Base-by-base conservation (phyloP, 2,113 vertebrate species). In the Limanda limanda region DNA sequence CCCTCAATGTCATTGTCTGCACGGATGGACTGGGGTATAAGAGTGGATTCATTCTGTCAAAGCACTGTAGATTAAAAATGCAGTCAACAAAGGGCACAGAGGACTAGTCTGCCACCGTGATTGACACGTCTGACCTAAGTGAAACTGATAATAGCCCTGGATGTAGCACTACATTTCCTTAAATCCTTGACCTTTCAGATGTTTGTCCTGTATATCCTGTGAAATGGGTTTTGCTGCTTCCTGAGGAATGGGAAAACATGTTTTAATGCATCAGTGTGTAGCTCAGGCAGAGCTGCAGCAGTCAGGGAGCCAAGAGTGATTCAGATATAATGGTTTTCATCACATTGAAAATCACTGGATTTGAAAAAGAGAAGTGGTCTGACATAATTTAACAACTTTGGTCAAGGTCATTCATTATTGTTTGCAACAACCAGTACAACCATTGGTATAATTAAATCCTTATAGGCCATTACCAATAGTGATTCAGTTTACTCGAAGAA, bases 131-230 rank as follows among this genome's bases (percentile, higher is more conserved):
- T 57, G 58, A 80, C 71, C 58, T 51, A 7, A 57, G 40, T 68
- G 70, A 68, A 80, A 74, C 47, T 63, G 56, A 59, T 59, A 18
- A 27, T 48, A 78, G 21, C 54, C 24, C 18, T 66, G 21, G 23
- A 67, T 68, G 57, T 11, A 35, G 47, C 2, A 2, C 35, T 0
- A 20, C 24, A 6, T 25, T 62, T 57, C 70, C n/a, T 68, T 62
- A 73, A 74, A 68, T 62, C 70, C 63, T 68, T 56, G 63, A 74
- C 57, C 48, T 73, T 68, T 73, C 70, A 35, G 35, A 56, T 4
- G 2, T 62, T 79, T 54, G 42, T 66, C 48, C 62, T 73, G 68
- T 23, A 35, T 20, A 60, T 68, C 47, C 56, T 67, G 37, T 68
- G 77, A 61, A 73, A 79, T 73, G n/a, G 18, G 27, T 48, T 48